Evolutionary conservation across 2,888 invertebrate species (phyloP), one percentile per base, ranked within the genome.

Genomic region (Orchestes rusci): DNA sequence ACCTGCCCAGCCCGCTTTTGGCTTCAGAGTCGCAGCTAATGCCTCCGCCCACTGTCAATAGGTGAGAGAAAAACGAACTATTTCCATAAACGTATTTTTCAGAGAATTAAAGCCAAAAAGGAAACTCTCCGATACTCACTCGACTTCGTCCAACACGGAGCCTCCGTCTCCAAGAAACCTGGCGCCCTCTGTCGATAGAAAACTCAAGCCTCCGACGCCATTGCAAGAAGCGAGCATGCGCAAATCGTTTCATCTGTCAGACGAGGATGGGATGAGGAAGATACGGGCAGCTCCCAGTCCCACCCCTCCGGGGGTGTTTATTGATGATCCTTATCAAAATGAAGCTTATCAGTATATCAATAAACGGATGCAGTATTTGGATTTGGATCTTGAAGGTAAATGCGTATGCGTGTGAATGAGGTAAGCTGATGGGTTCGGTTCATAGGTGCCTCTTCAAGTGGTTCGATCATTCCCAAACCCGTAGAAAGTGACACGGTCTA

Each of bases 91-190:
- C 8, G 30, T 30, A 19, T 32, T 19, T 27, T 38, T 28, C 16
- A 75, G 91, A 38, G 83, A 82, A 31, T 70, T 90, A 28, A 91
- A 91, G 66, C 91, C 91, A 12, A 75, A 75, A 10, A 70, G 76
- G 40, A 75, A 77, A 56, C 55, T 68, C 16, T 72, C 72, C 2
- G 73, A 73, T 59, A 67, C 72, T 1, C 58, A 64, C 16, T 70
- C 71, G 3, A 60, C 63, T 39, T 59, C 63, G 23, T 68, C 70
- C 1, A 67, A 61, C 45, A 59, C 63, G 3, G 62, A 67, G 31
- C 66, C 70, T n/a, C 62, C 66, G 2, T 68, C 69, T 5, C 65
- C 69, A 4, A 61, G 67, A 28, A 32, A 34, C 30, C 34, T 45
- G 3, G 77, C 77, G 5, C 79, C 80, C 4, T 75, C 73, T n/a